Evolutionary conservation across 2,797 vertebrate species (phyloP).

Genomic region (Oreonectes daqikongensis): DNA sequence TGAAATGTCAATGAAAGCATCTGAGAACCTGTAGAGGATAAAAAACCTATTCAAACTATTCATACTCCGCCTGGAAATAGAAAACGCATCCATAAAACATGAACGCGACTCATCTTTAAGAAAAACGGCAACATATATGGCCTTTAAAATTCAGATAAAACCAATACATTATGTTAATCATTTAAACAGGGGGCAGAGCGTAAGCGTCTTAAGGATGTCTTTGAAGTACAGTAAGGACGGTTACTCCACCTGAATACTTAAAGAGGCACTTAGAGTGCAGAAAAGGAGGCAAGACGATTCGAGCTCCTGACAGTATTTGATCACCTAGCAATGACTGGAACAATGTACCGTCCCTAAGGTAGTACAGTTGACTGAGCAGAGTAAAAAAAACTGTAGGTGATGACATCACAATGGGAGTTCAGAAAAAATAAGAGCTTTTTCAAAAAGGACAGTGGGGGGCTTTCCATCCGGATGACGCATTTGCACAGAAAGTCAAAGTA

Average conservation of each 20-base stretch:
- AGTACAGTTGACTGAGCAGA: slow-evolving; percentile 1
- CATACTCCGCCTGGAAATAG: neutral
- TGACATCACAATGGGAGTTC: slow-evolving; percentile 24
- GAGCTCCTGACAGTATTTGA: neutral
- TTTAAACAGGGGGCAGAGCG: neutral
- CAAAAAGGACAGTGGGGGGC: neutral
- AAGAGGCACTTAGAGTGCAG: neutral
- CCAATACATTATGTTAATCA: slow-evolving; percentile 3
- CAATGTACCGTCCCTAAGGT: neutral
- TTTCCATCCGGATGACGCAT: slow-evolving; percentile 20
- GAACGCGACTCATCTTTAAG: neutral
- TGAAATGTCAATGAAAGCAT: slow-evolving; percentile 18
- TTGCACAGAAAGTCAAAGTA: neutral
- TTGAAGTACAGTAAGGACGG: neutral
- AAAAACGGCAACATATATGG: neutral
- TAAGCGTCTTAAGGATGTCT: neutral
- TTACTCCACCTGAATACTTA: slow-evolving; percentile 1
- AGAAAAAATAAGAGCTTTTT: neutral
- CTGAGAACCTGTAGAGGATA: neutral
- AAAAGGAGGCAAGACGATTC: neutral
- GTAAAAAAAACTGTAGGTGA: neutral
- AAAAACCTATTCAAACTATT: neutral
- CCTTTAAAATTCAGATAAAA: slow-evolving; percentile 4
- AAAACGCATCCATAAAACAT: neutral
- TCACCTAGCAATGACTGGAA: neutral